A percentile compares a stretch with the other conserved stretches of the same genome.
Evolutionary conservation across 2,797 vertebrate genomes (phyloP).

Genomic region (Strix occidentalis): DNA sequence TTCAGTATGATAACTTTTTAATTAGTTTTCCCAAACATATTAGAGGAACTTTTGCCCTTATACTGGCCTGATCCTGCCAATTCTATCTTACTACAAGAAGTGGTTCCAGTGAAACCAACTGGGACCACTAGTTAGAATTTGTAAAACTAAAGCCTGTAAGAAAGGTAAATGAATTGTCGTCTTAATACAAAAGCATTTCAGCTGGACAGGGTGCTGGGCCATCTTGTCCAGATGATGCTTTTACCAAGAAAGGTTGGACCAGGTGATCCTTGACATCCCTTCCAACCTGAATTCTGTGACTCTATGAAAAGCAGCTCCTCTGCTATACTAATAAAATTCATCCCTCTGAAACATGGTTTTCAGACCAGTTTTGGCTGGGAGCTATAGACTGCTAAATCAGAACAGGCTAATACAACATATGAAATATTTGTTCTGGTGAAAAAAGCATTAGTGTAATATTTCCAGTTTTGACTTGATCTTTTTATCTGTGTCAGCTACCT

Average conservation of each 20-base stretch:
- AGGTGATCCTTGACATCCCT: too few relatives aligned
- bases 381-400: neutral
- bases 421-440: neutral
- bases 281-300: too few relatives aligned
- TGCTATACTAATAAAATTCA: neutral
- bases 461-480: neutral
- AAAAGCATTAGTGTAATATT: conserved; percentile 8
- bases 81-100: neutral
- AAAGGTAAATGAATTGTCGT: conserved; percentile 14
- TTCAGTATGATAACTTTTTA: conserved; percentile 47
- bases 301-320: neutral
- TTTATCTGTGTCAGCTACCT: neutral
- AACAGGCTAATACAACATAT: neutral
- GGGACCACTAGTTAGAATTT: neutral
- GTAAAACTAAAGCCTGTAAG: neutral
- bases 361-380: neutral
- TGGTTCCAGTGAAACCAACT: neutral
- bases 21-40: conserved; percentile 6
- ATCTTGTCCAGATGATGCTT: too few relatives aligned
- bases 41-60: conserved; percentile 41
- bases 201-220: too few relatives aligned
- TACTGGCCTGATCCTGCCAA: neutral
- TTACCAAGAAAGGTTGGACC: too few relatives aligned
- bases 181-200: neutral
- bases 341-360: neutral